These are phyloP conservation scores for Mythimna lalbum DNA, from an alignment of 2,888 invertebrate genomes.

Conservation along the genomic window DNA sequence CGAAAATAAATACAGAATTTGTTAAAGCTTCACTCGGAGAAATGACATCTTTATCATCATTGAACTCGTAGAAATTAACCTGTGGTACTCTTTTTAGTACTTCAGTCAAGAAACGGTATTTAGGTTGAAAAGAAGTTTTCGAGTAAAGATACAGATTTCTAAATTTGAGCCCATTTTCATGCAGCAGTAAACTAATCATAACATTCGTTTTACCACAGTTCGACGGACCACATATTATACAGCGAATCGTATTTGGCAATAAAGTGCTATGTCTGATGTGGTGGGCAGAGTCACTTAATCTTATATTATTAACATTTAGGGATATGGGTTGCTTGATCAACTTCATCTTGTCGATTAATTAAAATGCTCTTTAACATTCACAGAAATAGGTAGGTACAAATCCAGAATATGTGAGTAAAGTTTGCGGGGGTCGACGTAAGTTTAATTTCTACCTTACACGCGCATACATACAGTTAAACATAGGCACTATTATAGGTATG, in stretches of 20 bases:
- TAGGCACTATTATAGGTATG: no score
- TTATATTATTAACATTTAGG: not conserved
- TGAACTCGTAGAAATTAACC: not conserved
- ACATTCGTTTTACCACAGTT: constrained; percentile 2
- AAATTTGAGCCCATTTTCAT: constrained; percentile 3
- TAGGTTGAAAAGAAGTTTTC: not conserved
- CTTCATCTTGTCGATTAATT: not conserved
- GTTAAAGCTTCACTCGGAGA: constrained; percentile 4
- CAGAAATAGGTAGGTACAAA: no score
- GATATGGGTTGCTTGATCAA: constrained; percentile 7
- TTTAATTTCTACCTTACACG: no score
- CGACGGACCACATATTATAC: constrained; percentile 3
- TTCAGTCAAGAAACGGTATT: not conserved
- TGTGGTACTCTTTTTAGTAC: not conserved
- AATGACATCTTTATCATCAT: constrained; percentile 4
- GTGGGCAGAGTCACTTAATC: not conserved
- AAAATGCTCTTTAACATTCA: not conserved
- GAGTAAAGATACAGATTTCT: constrained; percentile 1
- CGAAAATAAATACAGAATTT: constrained; percentile 4
- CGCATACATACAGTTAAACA: no score
- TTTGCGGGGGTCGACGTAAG: no score
- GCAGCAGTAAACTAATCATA: not conserved
- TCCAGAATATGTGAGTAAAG: no score
- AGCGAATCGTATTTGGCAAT: not conserved
- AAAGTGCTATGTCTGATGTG: not conserved